phyloP scores from a whole-genome alignment of 2,888 invertebrate genomes.

The Nomada flava region DNA sequence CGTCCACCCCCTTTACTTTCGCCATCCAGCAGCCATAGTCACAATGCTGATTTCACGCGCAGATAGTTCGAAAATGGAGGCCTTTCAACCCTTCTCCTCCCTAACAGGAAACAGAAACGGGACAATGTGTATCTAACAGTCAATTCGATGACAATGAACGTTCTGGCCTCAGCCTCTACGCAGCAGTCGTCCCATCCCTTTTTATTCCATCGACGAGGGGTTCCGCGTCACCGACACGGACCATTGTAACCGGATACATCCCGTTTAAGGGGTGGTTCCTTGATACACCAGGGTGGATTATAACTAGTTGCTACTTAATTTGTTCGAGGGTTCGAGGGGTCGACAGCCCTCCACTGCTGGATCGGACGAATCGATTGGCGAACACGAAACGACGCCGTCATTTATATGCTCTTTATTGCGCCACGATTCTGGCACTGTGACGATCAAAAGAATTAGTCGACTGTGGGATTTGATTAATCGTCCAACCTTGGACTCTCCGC shows the following conservation, averaged over 20 bases:
- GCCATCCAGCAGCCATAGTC: constrained; percentile 5
- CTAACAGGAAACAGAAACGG: constrained; percentile 43
- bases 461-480: background rate
- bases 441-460: background rate
- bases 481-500: too few relatives aligned
- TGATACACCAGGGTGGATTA: constrained; percentile 63
- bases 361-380: constrained; percentile 58
- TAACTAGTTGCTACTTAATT: constrained; percentile 84
- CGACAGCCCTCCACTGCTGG: constrained; percentile 29
- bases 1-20: constrained; percentile 17
- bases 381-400: constrained; percentile 16
- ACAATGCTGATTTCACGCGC: constrained; percentile 81
- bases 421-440: constrained; percentile 2
- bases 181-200: constrained; percentile 30
- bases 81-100: constrained; percentile 70
- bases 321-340: constrained; percentile 63
- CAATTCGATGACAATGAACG: constrained; percentile 78
- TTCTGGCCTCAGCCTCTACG: constrained; percentile 37
- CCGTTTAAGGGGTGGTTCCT: constrained; percentile 72
- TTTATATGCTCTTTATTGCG: constrained; percentile 27
- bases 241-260: constrained; percentile 80
- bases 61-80: constrained; percentile 77
- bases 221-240: constrained; percentile 58
- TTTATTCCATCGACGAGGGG: constrained; percentile 31
- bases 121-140: constrained; percentile 74